Evolutionary conservation across 2,113 vertebrate genomes (phyloP), one percentile per base, ranked within the genome.

Genomic region (Myiagra hebetior): DNA sequence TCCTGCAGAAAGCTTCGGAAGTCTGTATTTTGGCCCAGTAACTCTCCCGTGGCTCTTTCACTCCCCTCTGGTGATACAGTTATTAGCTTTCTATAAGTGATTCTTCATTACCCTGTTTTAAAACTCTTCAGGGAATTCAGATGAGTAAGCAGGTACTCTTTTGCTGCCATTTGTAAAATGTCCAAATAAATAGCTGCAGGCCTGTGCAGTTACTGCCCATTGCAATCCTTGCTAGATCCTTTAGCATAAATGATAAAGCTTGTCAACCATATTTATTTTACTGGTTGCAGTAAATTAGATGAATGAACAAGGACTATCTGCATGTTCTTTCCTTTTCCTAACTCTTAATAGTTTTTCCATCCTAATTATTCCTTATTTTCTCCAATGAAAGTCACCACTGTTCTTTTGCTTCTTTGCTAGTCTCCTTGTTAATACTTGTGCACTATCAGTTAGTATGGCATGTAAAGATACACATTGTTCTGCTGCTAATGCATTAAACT

Each of bases 71-170:
- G 44, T 92, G 90, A 52, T 79, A 59, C 14, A 83, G 82, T 85
- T 95, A 87, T 39, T 84, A 77, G 56, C 68, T 77, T 77, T 86
- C 60, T 59, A 0, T 87, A 77, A 95, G 93, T 77, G 85, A 72
- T 90, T 74, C 76, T 95, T 77, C 90, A 88, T 96, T 95, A 70
- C 56, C 33, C 28, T 41, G 68, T 74, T 96, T 92, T 92, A 92
- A 84, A 95, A 70, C 79, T 81, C 86, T 52, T 37, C 31, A 6
- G 73, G 85, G 88, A 84, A 47, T 81, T 83, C 79, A 46, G 79
- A 64, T 63, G 64, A 93, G 64, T 59, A 84, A 87, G 91, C 82
- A 92, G 87, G 90, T 93, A 78, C 68, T 94, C 37, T 74, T 75
- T 47, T 78, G 69, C 85, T 70, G 90, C 75, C 62, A 6, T 65